A percentile compares a stretch with the other conserved stretches of the same genome.
phyloP scores from a whole-genome alignment of 2,113 vertebrate genomes.

The Corythornis cristatus region DNA sequence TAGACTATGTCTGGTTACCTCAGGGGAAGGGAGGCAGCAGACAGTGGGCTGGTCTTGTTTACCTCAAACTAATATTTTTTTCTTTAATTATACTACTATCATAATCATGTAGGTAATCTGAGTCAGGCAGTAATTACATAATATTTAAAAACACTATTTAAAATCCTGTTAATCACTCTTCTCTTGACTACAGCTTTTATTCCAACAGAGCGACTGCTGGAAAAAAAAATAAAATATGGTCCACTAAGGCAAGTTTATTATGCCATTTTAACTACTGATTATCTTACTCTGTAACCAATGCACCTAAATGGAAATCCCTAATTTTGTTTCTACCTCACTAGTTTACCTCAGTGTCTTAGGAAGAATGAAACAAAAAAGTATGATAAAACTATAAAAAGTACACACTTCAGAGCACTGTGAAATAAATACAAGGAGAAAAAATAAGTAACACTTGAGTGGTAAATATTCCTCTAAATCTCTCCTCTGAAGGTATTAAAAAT shows the following conservation, averaged over 20 bases:
- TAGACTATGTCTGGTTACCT: background rate
- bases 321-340: conserved; percentile 10
- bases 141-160: background rate
- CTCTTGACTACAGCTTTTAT: conserved; percentile 6
- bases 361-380: background rate
- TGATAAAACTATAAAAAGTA: background rate
- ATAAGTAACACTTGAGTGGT: background rate
- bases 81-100: background rate
- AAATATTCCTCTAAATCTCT: background rate
- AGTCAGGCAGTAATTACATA: background rate
- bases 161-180: conserved; percentile 17
- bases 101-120: background rate
- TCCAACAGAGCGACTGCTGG: background rate
- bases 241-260: background rate
- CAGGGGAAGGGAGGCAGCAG: background rate
- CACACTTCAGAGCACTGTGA: background rate
- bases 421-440: conserved; percentile 14
- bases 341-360: conserved; percentile 10
- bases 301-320: conserved; percentile 10
- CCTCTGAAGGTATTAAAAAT: background rate
- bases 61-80: background rate
- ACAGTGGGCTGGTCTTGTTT: background rate
- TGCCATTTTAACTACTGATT: conserved; percentile 48
- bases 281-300: conserved; percentile 46
- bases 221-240: conserved; percentile 54